Conservation (phyloP, 2,888 invertebrate genomes). For the Leptarthrus brevirostris region DNA sequence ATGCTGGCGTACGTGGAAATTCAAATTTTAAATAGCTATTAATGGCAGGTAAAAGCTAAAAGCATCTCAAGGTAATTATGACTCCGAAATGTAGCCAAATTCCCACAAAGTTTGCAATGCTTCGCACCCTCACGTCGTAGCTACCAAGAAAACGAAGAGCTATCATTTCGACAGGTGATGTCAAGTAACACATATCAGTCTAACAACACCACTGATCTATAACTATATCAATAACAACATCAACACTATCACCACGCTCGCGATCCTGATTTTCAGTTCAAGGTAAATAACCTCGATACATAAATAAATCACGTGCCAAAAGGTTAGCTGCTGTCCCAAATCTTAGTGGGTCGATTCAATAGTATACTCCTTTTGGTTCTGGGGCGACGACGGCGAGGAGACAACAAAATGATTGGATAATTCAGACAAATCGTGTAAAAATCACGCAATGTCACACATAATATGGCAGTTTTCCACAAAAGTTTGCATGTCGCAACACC, state of each 20-base stretch:
- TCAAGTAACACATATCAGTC: background rate
- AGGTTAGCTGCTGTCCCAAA: constrained; percentile 29
- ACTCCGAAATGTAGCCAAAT: background rate
- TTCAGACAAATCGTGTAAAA: constrained; percentile 5
- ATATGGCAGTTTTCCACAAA: background rate
- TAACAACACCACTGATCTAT: background rate
- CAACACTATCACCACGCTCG: constrained; percentile 24
- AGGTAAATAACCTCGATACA: constrained; percentile 46
- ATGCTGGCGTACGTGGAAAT: background rate
- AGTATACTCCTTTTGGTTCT: background rate
- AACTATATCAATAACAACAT: too few species aligned
- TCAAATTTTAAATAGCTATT: too few species aligned
- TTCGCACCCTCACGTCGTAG: background rate
- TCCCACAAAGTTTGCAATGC: background rate
- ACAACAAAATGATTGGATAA: constrained; percentile 2
- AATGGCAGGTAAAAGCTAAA: background rate
- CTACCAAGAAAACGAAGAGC: background rate
- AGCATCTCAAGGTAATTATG: background rate
- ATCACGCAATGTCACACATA: constrained; percentile 50
- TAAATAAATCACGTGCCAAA: constrained; percentile 47
- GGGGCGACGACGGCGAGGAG: background rate
- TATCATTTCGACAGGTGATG: too few species aligned
- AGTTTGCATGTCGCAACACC: constrained; percentile 35
- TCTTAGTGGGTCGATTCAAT: constrained; percentile 20
- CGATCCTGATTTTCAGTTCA: constrained; percentile 41